Evolutionary conservation across 2,797 vertebrate genomes (phyloP).

Genomic region (Manis javanica): DNA sequence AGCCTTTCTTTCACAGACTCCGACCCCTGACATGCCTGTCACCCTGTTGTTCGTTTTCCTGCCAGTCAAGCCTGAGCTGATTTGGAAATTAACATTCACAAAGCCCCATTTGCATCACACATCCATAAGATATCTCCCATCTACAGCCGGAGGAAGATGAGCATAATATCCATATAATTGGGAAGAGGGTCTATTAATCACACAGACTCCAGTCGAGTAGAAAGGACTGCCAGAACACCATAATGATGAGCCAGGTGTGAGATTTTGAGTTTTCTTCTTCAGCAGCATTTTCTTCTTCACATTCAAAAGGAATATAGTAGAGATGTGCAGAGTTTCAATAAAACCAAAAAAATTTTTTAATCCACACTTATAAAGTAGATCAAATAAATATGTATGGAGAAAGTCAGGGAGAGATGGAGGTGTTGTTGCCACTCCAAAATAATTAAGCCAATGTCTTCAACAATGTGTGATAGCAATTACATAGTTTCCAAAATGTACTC

Average conservation of each 20-base stretch:
- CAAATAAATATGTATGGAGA: not conserved
- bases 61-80: slow-evolving; percentile 64
- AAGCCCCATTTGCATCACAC: slow-evolving; percentile 64
- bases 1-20: slow-evolving; percentile 53
- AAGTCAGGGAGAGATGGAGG: not conserved
- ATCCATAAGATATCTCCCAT: slow-evolving; percentile 54
- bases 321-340: slow-evolving; percentile 62
- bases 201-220: slow-evolving; percentile 45
- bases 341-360: not conserved
- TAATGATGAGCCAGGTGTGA: slow-evolving; percentile 67
- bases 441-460: slow-evolving; percentile 19
- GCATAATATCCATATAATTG: slow-evolving; percentile 69
- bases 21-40: slow-evolving; percentile 49
- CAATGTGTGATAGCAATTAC: not conserved
- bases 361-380: slow-evolving; percentile 38
- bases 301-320: slow-evolving; percentile 51
- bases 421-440: not conserved
- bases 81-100: slow-evolving; percentile 74
- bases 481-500: not conserved
- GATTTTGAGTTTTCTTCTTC: not conserved
- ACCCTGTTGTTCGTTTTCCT: slow-evolving; percentile 50
- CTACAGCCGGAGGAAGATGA: slow-evolving; percentile 63
- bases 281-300: not conserved
- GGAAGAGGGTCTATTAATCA: slow-evolving; percentile 67
- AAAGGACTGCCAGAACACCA: slow-evolving; percentile 44